Evolutionary conservation across 2,113 vertebrate species (phyloP).

Genomic region (Etia nguti): DNA sequence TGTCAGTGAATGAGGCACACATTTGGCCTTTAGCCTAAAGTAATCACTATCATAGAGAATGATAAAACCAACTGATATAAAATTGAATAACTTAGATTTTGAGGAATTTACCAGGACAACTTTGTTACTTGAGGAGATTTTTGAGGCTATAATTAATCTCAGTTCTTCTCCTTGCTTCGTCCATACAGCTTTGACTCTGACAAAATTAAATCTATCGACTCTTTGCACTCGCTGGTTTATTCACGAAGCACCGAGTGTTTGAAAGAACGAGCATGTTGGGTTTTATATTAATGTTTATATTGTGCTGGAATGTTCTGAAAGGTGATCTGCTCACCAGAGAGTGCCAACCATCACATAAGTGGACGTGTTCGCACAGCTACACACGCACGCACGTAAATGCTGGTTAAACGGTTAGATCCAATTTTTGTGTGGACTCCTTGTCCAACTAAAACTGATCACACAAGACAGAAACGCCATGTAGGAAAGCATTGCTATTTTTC

Average conservation of each 20-base stretch:
- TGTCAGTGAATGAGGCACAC: not conserved
- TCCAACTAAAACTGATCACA: not conserved
- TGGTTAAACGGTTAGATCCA: slow-evolving; percentile 22
- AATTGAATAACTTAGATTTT: not conserved
- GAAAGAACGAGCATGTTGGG: slow-evolving; percentile 23
- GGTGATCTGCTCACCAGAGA: slow-evolving; percentile 40
- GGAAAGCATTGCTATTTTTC: not conserved
- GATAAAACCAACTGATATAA: not conserved
- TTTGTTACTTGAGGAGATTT: not conserved
- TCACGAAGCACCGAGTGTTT: slow-evolving; percentile 9
- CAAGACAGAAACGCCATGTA: not conserved
- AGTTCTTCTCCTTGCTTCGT: not conserved
- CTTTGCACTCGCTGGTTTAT: slow-evolving; percentile 21
- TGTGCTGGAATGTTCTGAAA: slow-evolving; percentile 64
- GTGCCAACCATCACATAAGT: slow-evolving; percentile 31
- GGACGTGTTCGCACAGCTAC: not conserved
- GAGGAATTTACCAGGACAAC: not conserved
- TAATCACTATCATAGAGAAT: not conserved
- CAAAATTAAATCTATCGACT: not conserved
- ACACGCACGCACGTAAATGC: not conserved
- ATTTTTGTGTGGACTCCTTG: slow-evolving; percentile 29
- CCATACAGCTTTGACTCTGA: not conserved
- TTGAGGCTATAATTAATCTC: not conserved
- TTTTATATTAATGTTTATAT: slow-evolving; percentile 66
- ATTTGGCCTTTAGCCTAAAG: not conserved